phyloP scores from a whole-genome alignment of 1,140 invertebrate species.

The Magallana ariakensis region DNA sequence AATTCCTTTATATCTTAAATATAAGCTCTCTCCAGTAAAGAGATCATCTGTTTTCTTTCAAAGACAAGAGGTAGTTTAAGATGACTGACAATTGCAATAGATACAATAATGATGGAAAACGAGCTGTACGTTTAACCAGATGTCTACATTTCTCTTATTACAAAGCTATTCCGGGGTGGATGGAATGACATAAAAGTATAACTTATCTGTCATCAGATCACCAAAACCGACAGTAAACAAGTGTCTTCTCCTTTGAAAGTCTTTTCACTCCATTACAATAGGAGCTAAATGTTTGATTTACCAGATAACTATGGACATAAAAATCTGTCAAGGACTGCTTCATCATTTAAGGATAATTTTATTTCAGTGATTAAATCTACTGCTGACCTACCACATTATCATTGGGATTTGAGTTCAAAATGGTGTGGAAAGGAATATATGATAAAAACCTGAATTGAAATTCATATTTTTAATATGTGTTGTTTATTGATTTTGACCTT shows the following conservation, averaged over 20 bases:
- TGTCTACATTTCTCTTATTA: neutral
- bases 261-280: neutral
- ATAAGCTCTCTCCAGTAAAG: too few relatives aligned
- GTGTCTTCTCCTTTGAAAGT: neutral
- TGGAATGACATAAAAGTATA: neutral
- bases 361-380: neutral
- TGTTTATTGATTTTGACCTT: too few relatives aligned
- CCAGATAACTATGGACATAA: neutral
- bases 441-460: neutral
- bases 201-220: neutral
- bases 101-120: too few relatives aligned
- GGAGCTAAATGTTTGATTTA: slow-evolving; percentile 8
- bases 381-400: neutral
- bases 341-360: neutral
- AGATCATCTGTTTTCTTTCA: too few relatives aligned
- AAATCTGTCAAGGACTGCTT: slow-evolving; percentile 3
- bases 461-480: too few relatives aligned
- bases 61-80: too few relatives aligned
- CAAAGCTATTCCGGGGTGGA: neutral
- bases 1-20: too few relatives aligned
- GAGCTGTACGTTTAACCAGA: too few relatives aligned
- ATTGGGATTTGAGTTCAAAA: neutral
- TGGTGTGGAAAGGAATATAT: neutral
- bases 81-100: too few relatives aligned
- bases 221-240: neutral